These are phyloP conservation scores for Tetragonula clypearis DNA, from an alignment of 1,140 invertebrate genomes.

Conservation along the genomic window DNA sequence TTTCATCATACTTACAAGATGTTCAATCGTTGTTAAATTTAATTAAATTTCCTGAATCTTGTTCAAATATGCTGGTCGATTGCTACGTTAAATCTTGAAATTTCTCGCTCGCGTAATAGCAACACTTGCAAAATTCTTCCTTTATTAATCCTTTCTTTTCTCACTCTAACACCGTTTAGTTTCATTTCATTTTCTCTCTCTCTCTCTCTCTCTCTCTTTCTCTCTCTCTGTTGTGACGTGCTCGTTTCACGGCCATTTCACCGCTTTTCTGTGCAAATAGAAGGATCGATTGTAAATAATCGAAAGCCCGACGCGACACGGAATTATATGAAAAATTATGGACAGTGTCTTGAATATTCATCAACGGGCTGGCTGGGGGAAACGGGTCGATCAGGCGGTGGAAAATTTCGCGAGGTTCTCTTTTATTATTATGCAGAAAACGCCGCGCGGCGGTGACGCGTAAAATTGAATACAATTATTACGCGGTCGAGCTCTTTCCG, in stretches of 20 bases:
- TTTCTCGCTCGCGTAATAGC: too few relatives aligned
- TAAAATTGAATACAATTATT: constrained; percentile 32
- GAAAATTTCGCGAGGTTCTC: constrained; percentile 2
- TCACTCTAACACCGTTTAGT: too few relatives aligned
- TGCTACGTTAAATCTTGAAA: too few relatives aligned
- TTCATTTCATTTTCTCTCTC: too few relatives aligned
- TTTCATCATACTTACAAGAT: too few relatives aligned
- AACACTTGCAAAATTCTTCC: too few relatives aligned
- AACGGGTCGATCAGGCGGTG: not conserved
- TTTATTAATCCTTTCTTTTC: too few relatives aligned
- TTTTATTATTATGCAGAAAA: constrained; percentile 21
- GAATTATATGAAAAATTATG: constrained; percentile 44
- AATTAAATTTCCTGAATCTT: too few relatives aligned
- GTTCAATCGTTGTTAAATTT: too few relatives aligned
- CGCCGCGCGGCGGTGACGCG: not conserved
- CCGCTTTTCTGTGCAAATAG: not conserved
- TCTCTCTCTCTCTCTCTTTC: too few relatives aligned
- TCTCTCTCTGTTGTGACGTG: not conserved
- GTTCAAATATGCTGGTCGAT: too few relatives aligned
- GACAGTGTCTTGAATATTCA: constrained; percentile 37
- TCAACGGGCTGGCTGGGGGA: not conserved
- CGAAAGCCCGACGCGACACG: not conserved
- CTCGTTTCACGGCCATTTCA: constrained; percentile 15
- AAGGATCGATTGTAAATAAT: constrained; percentile 34
- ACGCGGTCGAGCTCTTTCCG: not conserved